Evolutionary conservation across 1,140 invertebrate genomes (phyloP), one percentile per base, ranked within the genome.

Genomic region (Habropoda laboriosa): DNA sequence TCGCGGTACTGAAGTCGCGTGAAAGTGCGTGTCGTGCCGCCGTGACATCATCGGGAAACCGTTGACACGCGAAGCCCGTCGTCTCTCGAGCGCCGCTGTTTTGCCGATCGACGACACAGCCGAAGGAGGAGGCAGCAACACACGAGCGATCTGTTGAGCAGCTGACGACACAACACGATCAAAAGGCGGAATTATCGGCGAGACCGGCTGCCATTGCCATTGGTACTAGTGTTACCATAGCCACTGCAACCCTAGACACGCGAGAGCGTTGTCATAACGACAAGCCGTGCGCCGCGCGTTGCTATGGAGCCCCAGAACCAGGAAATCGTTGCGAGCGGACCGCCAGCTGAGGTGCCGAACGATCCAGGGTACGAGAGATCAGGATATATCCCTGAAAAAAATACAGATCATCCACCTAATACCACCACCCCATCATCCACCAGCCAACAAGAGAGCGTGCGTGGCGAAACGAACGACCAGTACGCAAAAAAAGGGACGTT

Each of bases 301-400:
- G 85, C 70, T 85, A 96, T 96, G 96, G 95, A 96, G 93, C 93
- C 95, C 88, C 96, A 96, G 91, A 95, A 91, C 90, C 95, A 96
- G 93, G 96, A 96, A 86, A 94, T 95, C 90, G 94, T 95, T 88
- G 94, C 95, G 86, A 95, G 95, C 92, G 95, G 95, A 90, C 96
- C 96, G 88, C 96, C 96, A 74, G 96, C 96, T 71, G 97, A 97
- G 94, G 96, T 97, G 92, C 96, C 96, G 93, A 97, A 97, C 94
- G 96, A 97, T 94, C 97, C 97, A 92, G 97, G 97, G 96, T 97
- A 96, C 73, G 83, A 84, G 78, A 66, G 55, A 79, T 3, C 35
- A 27, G 47, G 64, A 81, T 57, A 74, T 57, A 35, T 30, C 58
- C 68, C 30, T n/a, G n/a, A n/a, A n/a, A n/a, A n/a, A n/a, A 61